Base-by-base conservation (phyloP, 2,888 invertebrate species). In the Hyposoter dolosus region DNA sequence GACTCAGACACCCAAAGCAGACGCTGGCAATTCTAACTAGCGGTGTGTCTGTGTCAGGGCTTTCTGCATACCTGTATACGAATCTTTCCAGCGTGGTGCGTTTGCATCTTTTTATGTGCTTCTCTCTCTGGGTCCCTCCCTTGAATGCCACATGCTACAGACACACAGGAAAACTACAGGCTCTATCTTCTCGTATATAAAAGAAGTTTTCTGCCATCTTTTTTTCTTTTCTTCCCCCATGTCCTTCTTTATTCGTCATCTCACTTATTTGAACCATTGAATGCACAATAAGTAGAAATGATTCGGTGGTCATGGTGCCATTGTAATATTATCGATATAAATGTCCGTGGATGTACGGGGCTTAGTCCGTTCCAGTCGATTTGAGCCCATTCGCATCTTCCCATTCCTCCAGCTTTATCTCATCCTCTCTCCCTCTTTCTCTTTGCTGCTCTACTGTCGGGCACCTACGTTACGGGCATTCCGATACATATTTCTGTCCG, bases 291-390 rank as follows among this genome's bases (percentile, higher is more conserved):
- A 28, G 72, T 47, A 56, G 43, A 28, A n/a, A 28, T 65, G 23
- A 40, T n/a, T 32, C 40, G 23, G 35, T 65, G 19, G 19, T 50
- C 15, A 65, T 74, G 12, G 50, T 12, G 19, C 53, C 53, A 66
- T 19, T 74, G 63, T 53, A 72, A 60, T 79, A 56, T 56, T 78
- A 76, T 45, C 72, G 66, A 79, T 82, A 50, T 60, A 69, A 82
- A 74, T 32, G 74, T 50, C 43, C 45, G n/a, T 43, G 47, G 72
- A 19, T 69, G 40, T 50, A 69, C 23, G 12, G 19, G 63, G 63
- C 60, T 68, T 79, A 68, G 47, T 60, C 47, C 40, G 77, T 84
- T 78, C 81, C 81, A 78, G 81, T 81, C 66, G 72, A 72, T 81
- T 84, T 72, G 63, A 78, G 78, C 72, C 43, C 68, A 68, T 65